Conservation (phyloP, 1,140 invertebrate genomes). For the Asobara japonica region DNA sequence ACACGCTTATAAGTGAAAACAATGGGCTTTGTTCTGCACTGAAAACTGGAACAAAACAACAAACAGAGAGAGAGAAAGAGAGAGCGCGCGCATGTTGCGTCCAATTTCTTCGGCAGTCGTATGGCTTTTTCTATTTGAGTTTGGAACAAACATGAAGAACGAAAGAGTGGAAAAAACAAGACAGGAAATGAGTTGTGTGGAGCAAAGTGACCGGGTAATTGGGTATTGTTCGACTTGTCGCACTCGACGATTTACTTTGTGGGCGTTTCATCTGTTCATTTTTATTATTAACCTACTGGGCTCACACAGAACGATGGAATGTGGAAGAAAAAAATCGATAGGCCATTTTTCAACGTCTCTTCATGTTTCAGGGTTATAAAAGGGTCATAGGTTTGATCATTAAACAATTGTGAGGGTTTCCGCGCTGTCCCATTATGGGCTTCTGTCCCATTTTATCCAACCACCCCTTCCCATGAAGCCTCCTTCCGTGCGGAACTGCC, state of each 20-base stretch:
- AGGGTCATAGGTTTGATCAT: no score
- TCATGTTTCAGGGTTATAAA: no score
- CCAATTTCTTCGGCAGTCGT: slow-evolving; percentile 22
- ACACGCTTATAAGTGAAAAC: slow-evolving; percentile 6
- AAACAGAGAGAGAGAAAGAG: not conserved
- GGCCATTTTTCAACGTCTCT: no score
- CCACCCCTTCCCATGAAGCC: no score
- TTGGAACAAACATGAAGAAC: not conserved
- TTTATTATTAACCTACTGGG: not conserved
- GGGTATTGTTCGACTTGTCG: not conserved
- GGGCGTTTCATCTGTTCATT: not conserved
- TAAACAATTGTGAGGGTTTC: no score
- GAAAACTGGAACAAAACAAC: not conserved
- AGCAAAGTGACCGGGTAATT: not conserved
- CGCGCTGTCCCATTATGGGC: no score
- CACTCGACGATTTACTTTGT: not conserved
- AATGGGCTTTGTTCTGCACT: not conserved
- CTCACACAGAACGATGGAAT: no score
- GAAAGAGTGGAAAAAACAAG: not conserved
- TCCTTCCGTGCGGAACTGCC: no score
- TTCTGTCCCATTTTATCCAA: no score
- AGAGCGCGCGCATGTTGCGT: not conserved
- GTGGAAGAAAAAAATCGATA: no score
- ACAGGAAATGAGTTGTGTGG: not conserved
- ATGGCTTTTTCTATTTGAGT: slow-evolving; percentile 11